These are phyloP conservation scores for Semaprochilodus insignis DNA, from an alignment of 2,797 vertebrate species.

Conservation along the genomic window DNA sequence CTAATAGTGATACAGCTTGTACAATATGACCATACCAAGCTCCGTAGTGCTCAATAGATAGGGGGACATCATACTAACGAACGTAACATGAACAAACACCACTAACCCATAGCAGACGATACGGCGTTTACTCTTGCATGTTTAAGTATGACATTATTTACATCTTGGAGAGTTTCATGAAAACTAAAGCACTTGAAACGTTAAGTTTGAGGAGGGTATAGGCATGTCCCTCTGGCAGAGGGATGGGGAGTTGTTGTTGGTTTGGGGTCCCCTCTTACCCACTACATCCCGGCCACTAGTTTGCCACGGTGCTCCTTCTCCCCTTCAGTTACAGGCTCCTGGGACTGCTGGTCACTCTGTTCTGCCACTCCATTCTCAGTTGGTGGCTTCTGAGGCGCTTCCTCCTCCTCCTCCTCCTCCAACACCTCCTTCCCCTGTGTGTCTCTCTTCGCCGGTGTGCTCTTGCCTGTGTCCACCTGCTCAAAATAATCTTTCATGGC, in stretches of 20 bases:
- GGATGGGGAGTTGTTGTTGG: conserved; percentile 32
- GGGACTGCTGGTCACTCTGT: conserved; percentile 87
- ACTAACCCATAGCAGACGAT: conserved; percentile 67
- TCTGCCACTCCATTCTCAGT: conserved; percentile 87
- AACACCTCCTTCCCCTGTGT: conserved; percentile 58
- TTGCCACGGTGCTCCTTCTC: conserved; percentile 85
- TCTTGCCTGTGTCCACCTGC: conserved; percentile 77
- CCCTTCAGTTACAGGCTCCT: conserved; percentile 81
- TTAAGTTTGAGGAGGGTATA: conserved; percentile 71
- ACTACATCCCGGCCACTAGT: conserved; percentile 88
- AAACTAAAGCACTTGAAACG: conserved; percentile 84
- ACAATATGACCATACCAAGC: conserved; percentile 79
- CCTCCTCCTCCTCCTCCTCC: conserved; percentile 64
- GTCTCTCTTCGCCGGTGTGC: conserved; percentile 81
- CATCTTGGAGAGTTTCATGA: conserved; percentile 75
- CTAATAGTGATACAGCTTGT: conserved; percentile 78
- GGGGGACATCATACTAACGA: conserved; percentile 58
- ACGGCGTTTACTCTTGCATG: conserved; percentile 56
- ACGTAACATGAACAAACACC: conserved; percentile 59
- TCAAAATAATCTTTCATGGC: conserved; percentile 87
- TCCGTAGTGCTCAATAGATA: conserved; percentile 69
- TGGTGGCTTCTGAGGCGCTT: conserved; percentile 79
- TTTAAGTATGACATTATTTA: conserved; percentile 75
- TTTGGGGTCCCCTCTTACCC: conserved; percentile 38
- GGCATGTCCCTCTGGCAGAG: conserved; percentile 61